A percentile compares a stretch with the other conserved stretches of the same genome.
Conservation (phyloP, 2,113 vertebrate genomes). For the Motacilla alba region DNA sequence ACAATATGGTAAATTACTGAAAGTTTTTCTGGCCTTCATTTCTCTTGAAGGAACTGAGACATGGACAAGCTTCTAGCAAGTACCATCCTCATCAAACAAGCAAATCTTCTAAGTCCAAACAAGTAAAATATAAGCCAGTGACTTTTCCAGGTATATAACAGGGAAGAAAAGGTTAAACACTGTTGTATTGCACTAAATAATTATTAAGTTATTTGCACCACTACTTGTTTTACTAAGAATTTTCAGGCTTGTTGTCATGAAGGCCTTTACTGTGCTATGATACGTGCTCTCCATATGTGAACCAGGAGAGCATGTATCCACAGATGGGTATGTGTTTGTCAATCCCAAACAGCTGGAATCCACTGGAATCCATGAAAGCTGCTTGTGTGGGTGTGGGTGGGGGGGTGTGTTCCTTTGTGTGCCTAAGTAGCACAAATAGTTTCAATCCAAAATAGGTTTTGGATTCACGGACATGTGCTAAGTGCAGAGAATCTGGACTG, state of each 20-base stretch:
- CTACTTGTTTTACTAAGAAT: not conserved
- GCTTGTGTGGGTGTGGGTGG: not conserved
- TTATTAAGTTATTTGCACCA: too few relatives aligned
- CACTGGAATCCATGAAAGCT: not conserved
- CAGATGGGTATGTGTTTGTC: not conserved
- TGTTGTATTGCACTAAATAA: too few relatives aligned
- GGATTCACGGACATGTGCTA: not conserved
- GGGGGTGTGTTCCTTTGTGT: not conserved
- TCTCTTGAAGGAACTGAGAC: not conserved
- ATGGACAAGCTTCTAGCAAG: not conserved
- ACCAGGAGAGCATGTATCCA: not conserved
- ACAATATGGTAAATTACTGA: not conserved
- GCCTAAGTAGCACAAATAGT: not conserved
- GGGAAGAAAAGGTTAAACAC: not conserved
- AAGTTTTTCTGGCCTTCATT: not conserved
- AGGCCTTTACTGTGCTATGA: not conserved
- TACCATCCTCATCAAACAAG: not conserved
- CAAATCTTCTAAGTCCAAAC: not conserved
- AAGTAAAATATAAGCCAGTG: not conserved
- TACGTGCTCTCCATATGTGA: not conserved
- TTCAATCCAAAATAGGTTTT: not conserved
- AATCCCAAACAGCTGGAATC: not conserved
- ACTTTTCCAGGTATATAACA: not conserved
- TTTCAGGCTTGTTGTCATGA: not conserved
- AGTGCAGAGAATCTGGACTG: fast-evolving